Evolutionary conservation across 2,113 vertebrate genomes (phyloP).

Genomic region (Bufo bufo): DNA sequence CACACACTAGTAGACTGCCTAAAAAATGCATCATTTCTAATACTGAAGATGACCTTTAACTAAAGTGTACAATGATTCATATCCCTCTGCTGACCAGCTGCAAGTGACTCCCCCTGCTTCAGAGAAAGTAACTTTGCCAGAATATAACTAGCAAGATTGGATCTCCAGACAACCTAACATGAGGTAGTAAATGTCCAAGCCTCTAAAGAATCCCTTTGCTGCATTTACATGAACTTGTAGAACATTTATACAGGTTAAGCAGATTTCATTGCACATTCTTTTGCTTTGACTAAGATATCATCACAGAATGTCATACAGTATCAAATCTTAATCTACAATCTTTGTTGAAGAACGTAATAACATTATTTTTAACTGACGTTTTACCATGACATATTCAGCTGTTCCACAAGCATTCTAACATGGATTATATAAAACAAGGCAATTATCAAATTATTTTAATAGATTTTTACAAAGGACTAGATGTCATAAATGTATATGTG

Average conservation of each 20-base stretch:
- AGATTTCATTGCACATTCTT: constrained; percentile 16
- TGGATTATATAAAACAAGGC: no score
- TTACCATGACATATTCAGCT: neutral
- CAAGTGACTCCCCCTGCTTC: constrained; percentile 4
- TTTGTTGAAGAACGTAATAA: neutral
- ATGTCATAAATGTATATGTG: no score
- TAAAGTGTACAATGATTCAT: constrained; percentile 20
- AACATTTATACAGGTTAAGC: neutral
- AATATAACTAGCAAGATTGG: neutral
- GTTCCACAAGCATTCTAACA: no score
- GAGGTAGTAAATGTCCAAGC: constrained; percentile 10
- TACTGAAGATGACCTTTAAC: constrained; percentile 9
- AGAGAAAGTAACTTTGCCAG: neutral
- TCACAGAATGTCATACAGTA: neutral
- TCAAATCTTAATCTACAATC: neutral
- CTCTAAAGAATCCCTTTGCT: constrained; percentile 1
- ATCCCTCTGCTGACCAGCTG: constrained; percentile 40
- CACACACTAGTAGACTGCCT: neutral
- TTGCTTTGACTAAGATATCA: neutral
- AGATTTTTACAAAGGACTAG: no score
- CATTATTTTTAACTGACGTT: neutral
- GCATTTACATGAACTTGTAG: neutral
- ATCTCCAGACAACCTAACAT: neutral
- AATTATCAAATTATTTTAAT: no score
- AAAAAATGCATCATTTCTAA: neutral